phyloP scores from a whole-genome alignment of 2,113 vertebrate species.

The Phoxinus phoxinus region DNA sequence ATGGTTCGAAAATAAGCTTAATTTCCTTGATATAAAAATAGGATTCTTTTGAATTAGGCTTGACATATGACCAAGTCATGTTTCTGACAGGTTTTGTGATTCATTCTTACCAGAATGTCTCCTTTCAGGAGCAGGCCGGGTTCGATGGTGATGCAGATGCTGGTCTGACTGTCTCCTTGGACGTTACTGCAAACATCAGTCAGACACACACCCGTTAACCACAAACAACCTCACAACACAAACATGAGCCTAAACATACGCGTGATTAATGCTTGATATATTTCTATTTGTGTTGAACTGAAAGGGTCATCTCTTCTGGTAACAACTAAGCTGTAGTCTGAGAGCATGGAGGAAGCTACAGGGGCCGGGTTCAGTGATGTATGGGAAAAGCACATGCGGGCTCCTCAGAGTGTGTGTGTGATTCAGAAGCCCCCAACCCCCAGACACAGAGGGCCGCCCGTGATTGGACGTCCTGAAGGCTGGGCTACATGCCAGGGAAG shows the following conservation, averaged over 20 bases:
- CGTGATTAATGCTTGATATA: background rate
- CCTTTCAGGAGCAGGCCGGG: slow-evolving; percentile 96
- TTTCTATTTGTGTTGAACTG: background rate
- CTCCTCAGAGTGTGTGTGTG: slow-evolving; percentile 28
- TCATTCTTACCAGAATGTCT: slow-evolving; percentile 91
- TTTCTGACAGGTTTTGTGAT: background rate
- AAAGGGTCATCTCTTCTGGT: slow-evolving; percentile 1
- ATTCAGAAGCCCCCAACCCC: slow-evolving; percentile 1
- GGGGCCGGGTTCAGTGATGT: background rate
- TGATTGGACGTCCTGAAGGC: slow-evolving; percentile 35
- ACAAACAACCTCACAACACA: background rate
- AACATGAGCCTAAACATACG: background rate
- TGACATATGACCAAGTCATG: background rate
- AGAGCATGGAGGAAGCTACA: background rate
- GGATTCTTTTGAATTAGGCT: background rate
- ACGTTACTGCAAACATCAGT: slow-evolving; percentile 81
- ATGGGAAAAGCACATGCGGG: slow-evolving; percentile 20
- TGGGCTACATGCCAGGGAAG: slow-evolving; percentile 42
- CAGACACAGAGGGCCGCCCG: slow-evolving; percentile 13
- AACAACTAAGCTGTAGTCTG: background rate
- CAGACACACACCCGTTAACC: background rate
- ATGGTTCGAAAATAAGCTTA: background rate
- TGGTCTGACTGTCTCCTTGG: slow-evolving; percentile 95
- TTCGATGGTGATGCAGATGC: slow-evolving; percentile 98
- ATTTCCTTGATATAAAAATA: background rate